Base-by-base conservation (phyloP, 2,797 vertebrate species). In the Pseudocheirus occidentalis region DNA sequence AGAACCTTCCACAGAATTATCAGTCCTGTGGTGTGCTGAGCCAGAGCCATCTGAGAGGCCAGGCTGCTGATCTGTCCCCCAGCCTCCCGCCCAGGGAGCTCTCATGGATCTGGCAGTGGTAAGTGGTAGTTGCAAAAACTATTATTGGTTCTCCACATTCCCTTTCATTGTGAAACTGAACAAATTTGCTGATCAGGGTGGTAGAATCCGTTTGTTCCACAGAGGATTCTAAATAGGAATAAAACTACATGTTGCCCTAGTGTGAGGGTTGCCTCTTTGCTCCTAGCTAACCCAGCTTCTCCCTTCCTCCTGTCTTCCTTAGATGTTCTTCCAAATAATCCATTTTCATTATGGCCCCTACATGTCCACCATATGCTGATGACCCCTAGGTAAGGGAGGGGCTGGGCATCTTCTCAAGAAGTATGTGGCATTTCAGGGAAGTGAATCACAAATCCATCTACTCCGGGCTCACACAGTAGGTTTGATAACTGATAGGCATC, bases 81-180 rank as follows among this genome's bases (percentile, higher is more conserved):
- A n/a, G n/a, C n/a, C n/a, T n/a, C n/a, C n/a, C n/a, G n/a, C 16
- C 12, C 0, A 54, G 0, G 2, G 2, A 6, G 0, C 66, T 4
- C 58, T 24, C 4, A 7, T 5, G 59, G n/a, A 46, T 0, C 0
- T 0, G 16, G 16, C 92, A 1, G 55, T 1, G 0, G 3, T 0
- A 3, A 0, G 31, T 3, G 0, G 9, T 73, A 40, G 31, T 40
- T 91, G 2, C 13, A 0, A 1, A 87, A 54, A 10, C 53, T 4
- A 0, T 9, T 4, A 18, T 90, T n/a, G 12, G 24, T 1, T 55
- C 55, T 59, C 73, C 40, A 27, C 9, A 11, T 87, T 46, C 73
- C 0, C 2, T 46, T 27, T 87, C 73, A 56, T 92, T 90, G 53
- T 29, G 29, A 6, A 0, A 40, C 53, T n/a, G 3, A 10, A 87